These are phyloP conservation scores for Morpho achilles DNA, from an alignment of 2,888 invertebrate species.

Conservation along the genomic window DNA sequence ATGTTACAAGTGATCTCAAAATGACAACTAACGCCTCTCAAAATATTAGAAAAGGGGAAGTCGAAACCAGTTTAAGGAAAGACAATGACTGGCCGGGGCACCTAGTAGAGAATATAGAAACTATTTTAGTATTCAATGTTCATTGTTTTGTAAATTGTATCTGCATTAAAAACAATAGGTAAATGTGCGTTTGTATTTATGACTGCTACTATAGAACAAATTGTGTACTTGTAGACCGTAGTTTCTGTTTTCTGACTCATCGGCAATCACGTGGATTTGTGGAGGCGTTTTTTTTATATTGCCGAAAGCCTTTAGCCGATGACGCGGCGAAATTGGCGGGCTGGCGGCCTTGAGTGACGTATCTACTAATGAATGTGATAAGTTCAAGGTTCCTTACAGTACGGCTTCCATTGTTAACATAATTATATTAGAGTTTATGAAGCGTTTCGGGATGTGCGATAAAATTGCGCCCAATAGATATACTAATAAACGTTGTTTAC, in stretches of 20 bases:
- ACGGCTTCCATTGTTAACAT: constrained; percentile 16
- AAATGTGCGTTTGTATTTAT: not conserved
- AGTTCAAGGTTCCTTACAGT: constrained; percentile 28
- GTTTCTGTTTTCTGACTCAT: constrained; percentile 8
- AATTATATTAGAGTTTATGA: constrained; percentile 1
- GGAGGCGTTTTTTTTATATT: constrained; percentile 11
- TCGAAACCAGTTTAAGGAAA: too few relatives aligned
- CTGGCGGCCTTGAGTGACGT: constrained; percentile 26
- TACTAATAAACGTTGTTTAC: constrained; percentile 4
- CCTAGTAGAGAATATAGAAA: too few relatives aligned
- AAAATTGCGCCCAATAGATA: not conserved
- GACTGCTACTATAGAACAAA: too few relatives aligned
- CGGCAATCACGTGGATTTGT: constrained; percentile 12
- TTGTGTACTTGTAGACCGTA: too few relatives aligned
- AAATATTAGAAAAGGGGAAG: too few relatives aligned
- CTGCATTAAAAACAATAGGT: too few relatives aligned
- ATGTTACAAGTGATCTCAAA: too few relatives aligned
- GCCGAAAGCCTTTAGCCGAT: constrained; percentile 15
- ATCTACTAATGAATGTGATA: constrained; percentile 22
- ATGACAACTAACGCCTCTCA: too few relatives aligned
- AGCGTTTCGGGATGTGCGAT: not conserved
- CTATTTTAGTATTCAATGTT: too few relatives aligned
- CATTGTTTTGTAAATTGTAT: too few relatives aligned
- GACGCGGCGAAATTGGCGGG: constrained; percentile 26
- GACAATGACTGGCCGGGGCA: too few relatives aligned